Evolutionary conservation across 2,888 invertebrate genomes (phyloP).

Genomic region (Cylloceria caligata): DNA sequence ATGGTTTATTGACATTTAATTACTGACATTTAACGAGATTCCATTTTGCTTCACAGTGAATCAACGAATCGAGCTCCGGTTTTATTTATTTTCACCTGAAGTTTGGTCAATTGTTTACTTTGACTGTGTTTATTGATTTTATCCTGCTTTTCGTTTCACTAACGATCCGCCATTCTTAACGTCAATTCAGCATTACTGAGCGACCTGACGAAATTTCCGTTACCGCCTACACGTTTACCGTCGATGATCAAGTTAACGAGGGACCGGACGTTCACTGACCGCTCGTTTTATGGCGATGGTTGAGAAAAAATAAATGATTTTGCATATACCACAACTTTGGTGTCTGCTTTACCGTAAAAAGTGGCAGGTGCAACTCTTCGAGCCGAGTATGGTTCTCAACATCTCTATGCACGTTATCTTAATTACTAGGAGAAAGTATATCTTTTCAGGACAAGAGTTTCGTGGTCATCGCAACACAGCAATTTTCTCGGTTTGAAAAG

Average conservation of each 20-base stretch:
- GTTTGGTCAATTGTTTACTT: neutral
- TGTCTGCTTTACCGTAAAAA: constrained; percentile 19
- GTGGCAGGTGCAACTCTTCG: constrained; percentile 40
- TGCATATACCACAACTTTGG: constrained; percentile 7
- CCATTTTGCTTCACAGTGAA: neutral
- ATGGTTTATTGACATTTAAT: neutral
- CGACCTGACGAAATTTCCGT: neutral
- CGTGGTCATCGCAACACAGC: constrained; percentile 4
- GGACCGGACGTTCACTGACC: neutral
- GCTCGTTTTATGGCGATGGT: neutral
- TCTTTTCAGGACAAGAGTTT: constrained; percentile 21
- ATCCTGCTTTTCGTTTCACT: neutral
- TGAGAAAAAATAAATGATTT: constrained; percentile 2
- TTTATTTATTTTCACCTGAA: neutral
- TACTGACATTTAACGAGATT: neutral
- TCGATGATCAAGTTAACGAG: constrained; percentile 1
- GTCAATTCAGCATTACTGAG: neutral
- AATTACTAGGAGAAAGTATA: constrained; percentile 37
- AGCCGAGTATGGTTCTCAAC: constrained; percentile 13
- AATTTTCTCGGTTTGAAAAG: neutral
- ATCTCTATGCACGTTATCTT: constrained; percentile 23
- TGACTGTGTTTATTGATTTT: neutral
- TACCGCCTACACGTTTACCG: neutral
- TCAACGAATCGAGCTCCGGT: neutral
- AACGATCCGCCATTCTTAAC: neutral